Evolutionary conservation across 2,888 invertebrate genomes (phyloP).

Genomic region (Galerucella pusilla): DNA sequence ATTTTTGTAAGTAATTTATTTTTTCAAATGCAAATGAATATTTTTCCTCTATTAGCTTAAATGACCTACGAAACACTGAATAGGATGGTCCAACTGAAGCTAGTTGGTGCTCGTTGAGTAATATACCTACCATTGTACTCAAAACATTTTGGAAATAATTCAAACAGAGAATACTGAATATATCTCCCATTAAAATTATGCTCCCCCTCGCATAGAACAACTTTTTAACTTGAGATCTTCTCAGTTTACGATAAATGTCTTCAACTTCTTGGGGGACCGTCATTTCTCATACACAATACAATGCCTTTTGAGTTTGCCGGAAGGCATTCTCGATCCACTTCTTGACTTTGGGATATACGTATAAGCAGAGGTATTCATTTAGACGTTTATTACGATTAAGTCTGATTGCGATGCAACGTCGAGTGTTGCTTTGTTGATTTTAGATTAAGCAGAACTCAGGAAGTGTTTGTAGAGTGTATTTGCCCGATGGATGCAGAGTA

Average conservation of each 20-base stretch:
- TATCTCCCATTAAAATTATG: background rate
- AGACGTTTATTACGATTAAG: slow-evolving; percentile 33
- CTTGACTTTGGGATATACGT: slow-evolving; percentile 18
- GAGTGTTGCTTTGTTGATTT: slow-evolving; percentile 29
- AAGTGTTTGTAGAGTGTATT: slow-evolving; percentile 24
- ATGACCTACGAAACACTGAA: too few species aligned
- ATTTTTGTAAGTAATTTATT: too few species aligned
- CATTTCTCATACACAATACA: slow-evolving; percentile 32
- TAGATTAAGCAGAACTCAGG: slow-evolving; percentile 31
- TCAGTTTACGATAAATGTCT: slow-evolving; percentile 39
- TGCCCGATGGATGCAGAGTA: slow-evolving; percentile 2
- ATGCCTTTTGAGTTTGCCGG: slow-evolving; percentile 33
- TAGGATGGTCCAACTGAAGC: too few species aligned
- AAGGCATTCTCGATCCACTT: slow-evolving; percentile 34
- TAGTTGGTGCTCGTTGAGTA: background rate
- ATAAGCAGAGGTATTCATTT: slow-evolving; percentile 32
- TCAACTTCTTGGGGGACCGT: slow-evolving; percentile 37
- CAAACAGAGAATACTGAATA: background rate
- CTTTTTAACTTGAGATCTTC: slow-evolving; percentile 12
- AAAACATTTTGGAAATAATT: background rate
- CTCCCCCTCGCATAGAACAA: background rate
- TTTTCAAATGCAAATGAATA: too few species aligned
- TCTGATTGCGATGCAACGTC: slow-evolving; percentile 8
- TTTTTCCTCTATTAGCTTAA: too few species aligned
- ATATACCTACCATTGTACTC: background rate